These are phyloP conservation scores for Latrodectus hesperus DNA, from an alignment of 2,888 invertebrate genomes.

Conservation along the genomic window DNA sequence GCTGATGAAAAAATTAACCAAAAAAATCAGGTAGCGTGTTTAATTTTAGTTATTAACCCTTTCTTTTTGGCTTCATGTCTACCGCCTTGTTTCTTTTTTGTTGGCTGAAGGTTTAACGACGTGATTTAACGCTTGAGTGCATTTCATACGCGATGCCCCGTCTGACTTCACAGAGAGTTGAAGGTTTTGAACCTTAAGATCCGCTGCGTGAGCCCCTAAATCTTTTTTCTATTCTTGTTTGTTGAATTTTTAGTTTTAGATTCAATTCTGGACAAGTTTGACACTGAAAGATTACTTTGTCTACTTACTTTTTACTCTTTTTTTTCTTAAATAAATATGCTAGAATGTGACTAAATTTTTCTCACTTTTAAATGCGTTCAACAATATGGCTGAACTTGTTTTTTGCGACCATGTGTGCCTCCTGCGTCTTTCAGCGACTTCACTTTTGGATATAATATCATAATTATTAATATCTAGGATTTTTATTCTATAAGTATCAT, in stretches of 20 bases:
- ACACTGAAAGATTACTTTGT: no score
- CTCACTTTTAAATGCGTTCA: no score
- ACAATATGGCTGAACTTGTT: no score
- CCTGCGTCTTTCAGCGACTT: no score
- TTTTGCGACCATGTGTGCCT: no score
- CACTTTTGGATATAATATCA: no score
- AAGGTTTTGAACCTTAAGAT: constrained; percentile 18
- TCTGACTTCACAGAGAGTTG: constrained; percentile 17
- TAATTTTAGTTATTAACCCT: constrained; percentile 37
- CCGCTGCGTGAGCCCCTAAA: constrained; percentile 18
- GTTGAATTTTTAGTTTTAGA: not conserved
- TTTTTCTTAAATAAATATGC: no score
- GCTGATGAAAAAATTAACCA: not conserved
- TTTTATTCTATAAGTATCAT: no score
- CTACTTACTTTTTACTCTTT: no score
- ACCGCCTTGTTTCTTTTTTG: constrained; percentile 7
- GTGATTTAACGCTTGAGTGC: constrained; percentile 48
- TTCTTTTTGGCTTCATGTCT: constrained; percentile 11
- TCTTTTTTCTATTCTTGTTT: not conserved
- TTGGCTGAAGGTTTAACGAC: constrained; percentile 23
- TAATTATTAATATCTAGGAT: no score
- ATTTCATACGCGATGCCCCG: constrained; percentile 11
- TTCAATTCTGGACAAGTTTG: no score
- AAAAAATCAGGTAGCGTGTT: constrained; percentile 10
- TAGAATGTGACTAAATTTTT: no score